Conservation (phyloP, 2,113 vertebrate species). For the Oryzias woworae region DNA sequence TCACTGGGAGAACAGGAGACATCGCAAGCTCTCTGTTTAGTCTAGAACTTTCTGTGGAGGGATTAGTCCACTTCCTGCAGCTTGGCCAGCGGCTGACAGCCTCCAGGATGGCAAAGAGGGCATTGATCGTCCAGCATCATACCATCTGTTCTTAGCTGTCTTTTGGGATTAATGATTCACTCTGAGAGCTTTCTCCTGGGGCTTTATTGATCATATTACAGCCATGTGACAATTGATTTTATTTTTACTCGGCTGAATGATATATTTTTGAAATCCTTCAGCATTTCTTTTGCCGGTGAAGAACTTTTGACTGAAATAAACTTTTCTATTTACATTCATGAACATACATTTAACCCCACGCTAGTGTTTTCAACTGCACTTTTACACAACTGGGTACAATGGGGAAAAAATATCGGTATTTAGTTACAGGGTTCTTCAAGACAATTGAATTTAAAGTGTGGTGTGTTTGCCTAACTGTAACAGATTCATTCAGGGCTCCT, state of each 20-base stretch:
- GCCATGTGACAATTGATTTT: conserved; percentile 44
- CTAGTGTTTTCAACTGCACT: no score
- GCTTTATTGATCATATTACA: conserved; percentile 56
- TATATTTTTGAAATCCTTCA: no score
- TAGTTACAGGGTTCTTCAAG: no score
- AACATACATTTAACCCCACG: no score
- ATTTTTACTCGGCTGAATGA: no score
- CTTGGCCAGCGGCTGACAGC: conserved; percentile 36
- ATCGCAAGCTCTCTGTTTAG: conserved; percentile 52
- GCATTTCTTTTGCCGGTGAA: no score
- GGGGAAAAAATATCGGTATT: no score
- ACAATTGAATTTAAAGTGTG: no score
- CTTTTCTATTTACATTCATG: no score
- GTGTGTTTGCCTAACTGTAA: not conserved
- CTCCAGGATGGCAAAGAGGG: conserved; percentile 34
- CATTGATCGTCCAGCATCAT: conserved; percentile 70
- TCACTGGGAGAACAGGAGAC: conserved; percentile 22
- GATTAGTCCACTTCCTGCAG: conserved; percentile 66
- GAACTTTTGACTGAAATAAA: no score
- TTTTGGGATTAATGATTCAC: conserved; percentile 72
- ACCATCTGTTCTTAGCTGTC: conserved; percentile 73
- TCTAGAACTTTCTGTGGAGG: conserved; percentile 67
- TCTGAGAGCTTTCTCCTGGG: conserved; percentile 66
- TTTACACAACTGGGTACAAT: no score
- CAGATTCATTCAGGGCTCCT: conserved; percentile 23